These are phyloP conservation scores for Chrysopilus asiliformis DNA, from an alignment of 2,888 invertebrate genomes.

Conservation along the genomic window DNA sequence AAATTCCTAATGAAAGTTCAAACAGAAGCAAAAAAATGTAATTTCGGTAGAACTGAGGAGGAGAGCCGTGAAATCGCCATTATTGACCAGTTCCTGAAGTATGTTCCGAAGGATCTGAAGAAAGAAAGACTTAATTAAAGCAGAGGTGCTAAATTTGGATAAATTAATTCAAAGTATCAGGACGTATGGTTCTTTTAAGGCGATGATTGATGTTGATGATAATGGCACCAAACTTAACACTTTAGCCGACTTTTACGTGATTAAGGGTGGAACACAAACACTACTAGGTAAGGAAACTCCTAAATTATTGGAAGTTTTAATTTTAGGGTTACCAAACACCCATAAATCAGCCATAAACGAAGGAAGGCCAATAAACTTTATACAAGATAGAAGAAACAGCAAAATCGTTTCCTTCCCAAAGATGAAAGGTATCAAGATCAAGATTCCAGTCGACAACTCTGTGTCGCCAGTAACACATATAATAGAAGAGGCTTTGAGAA, in stretches of 20 bases:
- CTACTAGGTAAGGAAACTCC: not conserved
- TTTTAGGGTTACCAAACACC: too few species aligned
- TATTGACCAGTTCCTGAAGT: conserved; percentile 12
- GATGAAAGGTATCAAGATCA: not conserved
- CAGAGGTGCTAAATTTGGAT: not conserved
- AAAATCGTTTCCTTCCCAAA: not conserved
- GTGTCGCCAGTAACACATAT: conserved; percentile 16
- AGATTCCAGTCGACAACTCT: not conserved
- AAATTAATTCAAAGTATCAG: not conserved
- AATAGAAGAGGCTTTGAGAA: too few species aligned
- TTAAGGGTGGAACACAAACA: not conserved
- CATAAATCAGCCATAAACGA: not conserved
- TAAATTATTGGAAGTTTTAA: not conserved
- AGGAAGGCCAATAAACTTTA: too few species aligned
- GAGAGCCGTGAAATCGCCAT: too few species aligned
- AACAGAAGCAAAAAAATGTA: conserved; percentile 11
- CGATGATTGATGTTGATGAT: not conserved
- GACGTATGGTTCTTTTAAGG: not conserved
- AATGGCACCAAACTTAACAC: too few species aligned
- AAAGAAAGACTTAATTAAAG: not conserved
- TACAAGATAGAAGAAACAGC: too few species aligned
- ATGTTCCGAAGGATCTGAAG: not conserved
- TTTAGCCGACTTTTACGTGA: not conserved
- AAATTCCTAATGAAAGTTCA: conserved; percentile 20
- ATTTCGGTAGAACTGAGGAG: conserved; percentile 4